These are phyloP conservation scores for Rousettus madagascariensis DNA, from an alignment of 2,797 vertebrate genomes.

Conservation along the genomic window DNA sequence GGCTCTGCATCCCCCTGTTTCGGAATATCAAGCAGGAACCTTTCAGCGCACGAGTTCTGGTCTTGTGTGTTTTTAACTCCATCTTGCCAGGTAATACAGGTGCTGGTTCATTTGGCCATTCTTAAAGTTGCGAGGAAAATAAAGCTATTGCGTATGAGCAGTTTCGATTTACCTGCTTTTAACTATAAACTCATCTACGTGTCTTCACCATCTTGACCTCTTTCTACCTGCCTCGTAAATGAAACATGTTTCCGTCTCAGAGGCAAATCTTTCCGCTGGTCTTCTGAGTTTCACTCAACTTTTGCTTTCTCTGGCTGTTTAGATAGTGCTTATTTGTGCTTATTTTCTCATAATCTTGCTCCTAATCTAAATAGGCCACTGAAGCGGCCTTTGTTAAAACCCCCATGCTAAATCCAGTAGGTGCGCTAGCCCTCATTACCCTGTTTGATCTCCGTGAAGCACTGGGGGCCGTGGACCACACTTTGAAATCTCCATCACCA, in stretches of 20 bases:
- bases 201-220: not conserved
- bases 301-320: not conserved
- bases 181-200: not conserved
- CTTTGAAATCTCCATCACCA: not conserved
- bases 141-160: not conserved
- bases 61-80: constrained; percentile 96
- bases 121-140: not conserved
- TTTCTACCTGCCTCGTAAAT: not conserved
- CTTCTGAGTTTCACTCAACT: not conserved
- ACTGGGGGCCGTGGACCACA: not conserved
- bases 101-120: not conserved
- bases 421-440: not conserved
- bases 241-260: not conserved
- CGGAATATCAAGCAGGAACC: constrained; percentile 91
- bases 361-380: not conserved
- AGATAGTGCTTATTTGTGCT: not conserved
- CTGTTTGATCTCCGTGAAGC: not conserved
- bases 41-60: constrained; percentile 92
- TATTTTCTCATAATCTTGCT: not conserved
- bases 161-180: constrained; percentile 4
- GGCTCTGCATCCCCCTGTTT: constrained; percentile 94
- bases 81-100: constrained; percentile 92
- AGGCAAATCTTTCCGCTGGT: not conserved
- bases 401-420: not conserved
- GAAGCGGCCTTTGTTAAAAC: not conserved